Evolutionary conservation across 1,140 invertebrate genomes (phyloP).

Genomic region (Atta cephalotes): DNA sequence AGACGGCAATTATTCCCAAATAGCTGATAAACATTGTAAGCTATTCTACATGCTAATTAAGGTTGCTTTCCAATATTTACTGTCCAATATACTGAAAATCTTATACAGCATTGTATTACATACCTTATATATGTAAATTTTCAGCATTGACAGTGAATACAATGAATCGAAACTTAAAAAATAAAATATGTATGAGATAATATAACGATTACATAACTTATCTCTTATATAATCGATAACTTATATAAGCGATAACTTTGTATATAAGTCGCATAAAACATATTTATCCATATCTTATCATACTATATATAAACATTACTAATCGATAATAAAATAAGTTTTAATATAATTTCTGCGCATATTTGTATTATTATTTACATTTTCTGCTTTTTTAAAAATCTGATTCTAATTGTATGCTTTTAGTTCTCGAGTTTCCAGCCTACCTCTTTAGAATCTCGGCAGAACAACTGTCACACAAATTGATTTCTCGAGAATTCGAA

Average conservation of each 20-base stretch:
- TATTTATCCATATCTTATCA: slow-evolving; percentile 19
- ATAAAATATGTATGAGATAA: neutral
- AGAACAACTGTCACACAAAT: slow-evolving; percentile 88
- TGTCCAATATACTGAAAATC: too few relatives aligned
- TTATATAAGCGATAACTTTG: neutral
- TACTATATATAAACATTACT: neutral
- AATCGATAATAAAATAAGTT: slow-evolving; percentile 5
- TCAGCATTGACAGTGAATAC: too few relatives aligned
- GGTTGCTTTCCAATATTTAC: too few relatives aligned
- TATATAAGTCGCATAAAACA: neutral
- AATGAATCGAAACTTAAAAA: neutral
- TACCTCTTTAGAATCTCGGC: slow-evolving; percentile 89
- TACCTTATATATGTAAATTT: too few relatives aligned
- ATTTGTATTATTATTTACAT: slow-evolving; percentile 16
- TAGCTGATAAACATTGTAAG: slow-evolving; percentile 88
- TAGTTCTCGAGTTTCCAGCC: slow-evolving; percentile 90
- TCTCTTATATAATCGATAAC: neutral
- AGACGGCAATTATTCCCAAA: slow-evolving; percentile 89
- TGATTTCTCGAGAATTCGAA: slow-evolving; percentile 90
- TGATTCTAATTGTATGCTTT: slow-evolving; percentile 64
- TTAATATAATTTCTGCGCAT: slow-evolving; percentile 2
- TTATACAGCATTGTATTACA: too few relatives aligned
- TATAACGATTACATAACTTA: slow-evolving; percentile 9
- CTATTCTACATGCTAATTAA: slow-evolving; percentile 36
- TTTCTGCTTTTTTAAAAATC: slow-evolving; percentile 22